These are phyloP conservation scores for Asbolus verrucosus DNA, from an alignment of 1,140 invertebrate genomes.

Conservation along the genomic window DNA sequence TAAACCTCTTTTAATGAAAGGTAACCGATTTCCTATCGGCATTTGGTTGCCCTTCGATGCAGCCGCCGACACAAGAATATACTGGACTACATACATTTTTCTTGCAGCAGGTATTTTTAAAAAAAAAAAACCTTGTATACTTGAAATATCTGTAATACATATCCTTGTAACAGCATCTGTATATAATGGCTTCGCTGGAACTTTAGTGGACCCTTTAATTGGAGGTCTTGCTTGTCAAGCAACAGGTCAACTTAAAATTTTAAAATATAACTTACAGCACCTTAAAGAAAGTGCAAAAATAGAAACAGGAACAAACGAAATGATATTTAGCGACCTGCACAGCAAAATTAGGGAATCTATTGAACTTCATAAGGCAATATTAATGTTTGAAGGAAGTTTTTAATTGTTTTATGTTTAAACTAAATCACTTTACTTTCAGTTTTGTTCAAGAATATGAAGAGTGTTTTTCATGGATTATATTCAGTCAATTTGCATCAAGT, in stretches of 20 bases:
- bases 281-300: too few species aligned
- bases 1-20: too few species aligned
- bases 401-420: background rate
- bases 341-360: constrained; percentile 3
- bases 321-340: background rate
- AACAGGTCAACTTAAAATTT: background rate
- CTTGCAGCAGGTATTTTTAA: too few species aligned
- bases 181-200: too few species aligned
- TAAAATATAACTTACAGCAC: constrained; percentile 1
- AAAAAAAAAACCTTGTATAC: too few species aligned
- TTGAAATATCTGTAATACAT: too few species aligned
- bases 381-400: background rate
- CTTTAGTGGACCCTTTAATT: background rate
- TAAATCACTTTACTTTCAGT: too few species aligned
- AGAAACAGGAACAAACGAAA: background rate
- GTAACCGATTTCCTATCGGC: too few species aligned
- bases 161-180: too few species aligned
- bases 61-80: too few species aligned
- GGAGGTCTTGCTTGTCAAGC: background rate
- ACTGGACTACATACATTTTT: too few species aligned
- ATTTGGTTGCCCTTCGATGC: too few species aligned
- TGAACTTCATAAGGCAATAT: constrained; percentile 4
- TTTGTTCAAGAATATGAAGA: constrained; percentile 5
- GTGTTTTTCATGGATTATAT: constrained; percentile 5
- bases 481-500: background rate